Evolutionary conservation across 2,888 invertebrate genomes (phyloP).

Genomic region (Dione vanillae): DNA sequence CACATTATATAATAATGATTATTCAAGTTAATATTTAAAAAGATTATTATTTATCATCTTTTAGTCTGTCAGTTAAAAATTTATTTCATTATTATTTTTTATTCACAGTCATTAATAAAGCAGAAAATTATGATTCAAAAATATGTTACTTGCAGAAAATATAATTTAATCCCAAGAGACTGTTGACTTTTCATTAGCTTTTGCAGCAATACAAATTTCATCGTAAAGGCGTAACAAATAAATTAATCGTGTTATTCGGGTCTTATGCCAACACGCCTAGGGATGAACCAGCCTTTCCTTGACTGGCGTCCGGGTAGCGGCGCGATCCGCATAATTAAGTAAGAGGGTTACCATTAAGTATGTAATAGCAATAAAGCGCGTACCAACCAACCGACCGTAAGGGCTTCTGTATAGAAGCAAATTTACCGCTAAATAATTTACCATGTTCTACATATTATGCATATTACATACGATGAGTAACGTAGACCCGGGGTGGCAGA

Average conservation of each 20-base stretch:
- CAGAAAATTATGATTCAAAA: neutral
- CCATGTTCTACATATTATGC: conserved; percentile 39
- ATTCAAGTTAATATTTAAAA: too few species aligned
- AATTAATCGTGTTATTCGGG: conserved; percentile 71
- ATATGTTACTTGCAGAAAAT: neutral
- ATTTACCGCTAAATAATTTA: conserved; percentile 67
- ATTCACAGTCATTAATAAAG: neutral
- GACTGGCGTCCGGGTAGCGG: conserved; percentile 58
- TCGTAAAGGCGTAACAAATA: conserved; percentile 59
- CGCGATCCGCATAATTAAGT: conserved; percentile 79
- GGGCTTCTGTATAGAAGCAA: conserved; percentile 65
- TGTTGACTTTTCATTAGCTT: conserved; percentile 21
- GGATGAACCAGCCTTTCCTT: conserved; percentile 50
- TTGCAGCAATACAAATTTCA: conserved; percentile 32
- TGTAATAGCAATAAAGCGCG: conserved; percentile 76
- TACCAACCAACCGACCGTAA: conserved; percentile 63
- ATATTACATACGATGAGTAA: conserved; percentile 38
- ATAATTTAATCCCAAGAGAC: neutral
- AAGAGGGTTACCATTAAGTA: conserved; percentile 79
- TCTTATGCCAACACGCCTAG: conserved; percentile 66
- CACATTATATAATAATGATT: too few species aligned
- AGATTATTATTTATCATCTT: too few species aligned
- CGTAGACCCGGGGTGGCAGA: conserved; percentile 29
- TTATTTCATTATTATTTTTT: neutral
- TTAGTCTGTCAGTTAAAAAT: too few species aligned